Base-by-base conservation (phyloP, 2,888 invertebrate species). In the Ephialtes manifestator region DNA sequence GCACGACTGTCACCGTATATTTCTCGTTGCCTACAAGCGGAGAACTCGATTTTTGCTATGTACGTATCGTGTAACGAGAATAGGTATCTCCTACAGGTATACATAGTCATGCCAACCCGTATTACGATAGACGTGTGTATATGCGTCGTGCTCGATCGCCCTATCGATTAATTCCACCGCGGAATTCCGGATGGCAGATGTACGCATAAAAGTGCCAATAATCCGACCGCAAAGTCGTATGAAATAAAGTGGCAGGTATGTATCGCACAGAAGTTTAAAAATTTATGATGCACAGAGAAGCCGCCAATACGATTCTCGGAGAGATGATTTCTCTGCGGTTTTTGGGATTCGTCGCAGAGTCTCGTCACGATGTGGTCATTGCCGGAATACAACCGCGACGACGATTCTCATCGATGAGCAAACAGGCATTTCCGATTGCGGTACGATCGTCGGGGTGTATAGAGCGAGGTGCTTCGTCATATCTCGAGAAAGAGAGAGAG, bases 291-390 rank as follows among this genome's bases (percentile, higher is more conserved):
- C 35, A 58, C 31, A 70, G 35, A 77, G 65, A 68, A 35, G 11
- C 68, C 58, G 68, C 55, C 55, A 18, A 20, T 2, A 68, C 46
- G 55, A 70, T 65, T 78, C 58, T 18, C 31, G 39, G 28, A 20
- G 28, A 20, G 65, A 78, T 60, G 79, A 79, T 79, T 79, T 35
- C 53, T 71, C 39, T 79, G 79, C 79, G 79, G 79, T 77, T 79
- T 79, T 71, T 39, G 70, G 71, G 48, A 71, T 79, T 71, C 79
- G 70, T 79, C 79, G 79, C 51, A 28, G 35, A 63, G 58, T 7
- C 53, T 51, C n/a, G 43, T 60, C 68, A 24, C 31, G 31, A 15
- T 79, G 46, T 71, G 35, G 60, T 65, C 65, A 20, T 39, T 39
- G 65, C 39, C 65, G 65, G 65, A 39, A 39, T 65, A 39, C 35